phyloP scores from a whole-genome alignment of 2,888 invertebrate genomes.

The Busseola fusca region DNA sequence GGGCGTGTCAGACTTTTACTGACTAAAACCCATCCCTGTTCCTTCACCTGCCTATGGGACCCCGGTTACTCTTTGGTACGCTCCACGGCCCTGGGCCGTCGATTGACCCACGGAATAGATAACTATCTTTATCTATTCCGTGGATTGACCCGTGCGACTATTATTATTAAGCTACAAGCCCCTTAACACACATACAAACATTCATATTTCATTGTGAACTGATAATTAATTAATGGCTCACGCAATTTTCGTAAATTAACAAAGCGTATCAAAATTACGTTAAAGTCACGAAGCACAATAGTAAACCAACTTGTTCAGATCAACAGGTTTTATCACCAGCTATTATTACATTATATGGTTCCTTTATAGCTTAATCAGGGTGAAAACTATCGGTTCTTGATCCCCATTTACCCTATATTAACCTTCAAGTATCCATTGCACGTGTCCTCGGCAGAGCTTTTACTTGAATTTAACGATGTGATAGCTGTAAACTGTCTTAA shows the following conservation, averaged over 20 bases:
- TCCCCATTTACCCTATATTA: constrained; percentile 25
- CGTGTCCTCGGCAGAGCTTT: constrained; percentile 35
- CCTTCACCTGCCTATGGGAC: too few species aligned
- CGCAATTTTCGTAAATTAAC: not conserved
- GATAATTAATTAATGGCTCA: not conserved
- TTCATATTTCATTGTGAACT: not conserved
- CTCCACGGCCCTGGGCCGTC: too few species aligned
- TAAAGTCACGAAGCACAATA: constrained; percentile 10
- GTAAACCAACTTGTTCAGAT: not conserved
- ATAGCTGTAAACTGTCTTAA: constrained; percentile 50
- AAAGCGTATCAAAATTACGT: not conserved
- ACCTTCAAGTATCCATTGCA: constrained; percentile 43
- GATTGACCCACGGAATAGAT: too few species aligned
- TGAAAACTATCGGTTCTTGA: constrained; percentile 26
- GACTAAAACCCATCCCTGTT: too few species aligned
- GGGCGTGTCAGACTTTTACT: too few species aligned
- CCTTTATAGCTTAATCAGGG: constrained; percentile 16
- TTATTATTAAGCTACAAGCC: too few species aligned
- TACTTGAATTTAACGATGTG: constrained; percentile 54
- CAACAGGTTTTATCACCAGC: constrained; percentile 34
- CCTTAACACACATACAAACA: too few species aligned
- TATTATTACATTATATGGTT: constrained; percentile 12
- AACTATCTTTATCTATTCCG: too few species aligned
- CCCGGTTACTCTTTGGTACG: too few species aligned
- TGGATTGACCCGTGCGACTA: too few species aligned